Evolutionary conservation across 2,797 vertebrate species (phyloP), one percentile per base, ranked within the genome.

Genomic region (Hirundo rustica): DNA sequence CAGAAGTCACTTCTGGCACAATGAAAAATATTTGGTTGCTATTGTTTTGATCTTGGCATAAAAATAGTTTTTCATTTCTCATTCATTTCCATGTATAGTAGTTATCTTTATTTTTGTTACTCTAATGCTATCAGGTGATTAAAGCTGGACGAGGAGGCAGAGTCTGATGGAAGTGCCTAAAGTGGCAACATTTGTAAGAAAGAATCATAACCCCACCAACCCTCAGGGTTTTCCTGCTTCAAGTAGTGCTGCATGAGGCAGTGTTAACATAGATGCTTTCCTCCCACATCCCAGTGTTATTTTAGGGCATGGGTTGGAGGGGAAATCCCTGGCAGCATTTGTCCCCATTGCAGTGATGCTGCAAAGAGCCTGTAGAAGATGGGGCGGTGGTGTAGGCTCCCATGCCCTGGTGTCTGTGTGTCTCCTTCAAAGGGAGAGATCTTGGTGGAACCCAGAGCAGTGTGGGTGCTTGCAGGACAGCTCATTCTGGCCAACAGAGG

Each of bases 41-140:
- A 53, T 81, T 95, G 57, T 92, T 91, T 88, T 73, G 61, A 30
- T 79, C 54, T 78, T 92, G 78, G 80, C 60, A 93, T 78, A 88
- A 88, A 73, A 96, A 34, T 51, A 65, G 29, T 79, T 90, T 47
- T 82, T 82, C 9, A 38, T 66, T 93, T 58, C 64, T 93, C 76
- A 36, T 66, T 94, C 45, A 53, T 88, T 93, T 92, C 73, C 83
- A 75, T 76, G 42, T 92, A 75, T 83, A 93, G 89, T 45, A 70
- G 40, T 92, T 95, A 57, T 64, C 44, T 53, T 70, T 96, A 29
- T 86, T 92, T 95, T 90, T 90, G 79, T 91, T 92, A 75, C 67
- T 82, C 9, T 73, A 81, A 51, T 91, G 44, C 38, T 4, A 3
- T 85, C 84, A 94, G 80, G 65, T 95, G 68, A 75, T 81, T 85